Evolutionary conservation across 2,888 invertebrate genomes (phyloP), one percentile per base, ranked within the genome.

Genomic region (Drosophila pullipes): DNA sequence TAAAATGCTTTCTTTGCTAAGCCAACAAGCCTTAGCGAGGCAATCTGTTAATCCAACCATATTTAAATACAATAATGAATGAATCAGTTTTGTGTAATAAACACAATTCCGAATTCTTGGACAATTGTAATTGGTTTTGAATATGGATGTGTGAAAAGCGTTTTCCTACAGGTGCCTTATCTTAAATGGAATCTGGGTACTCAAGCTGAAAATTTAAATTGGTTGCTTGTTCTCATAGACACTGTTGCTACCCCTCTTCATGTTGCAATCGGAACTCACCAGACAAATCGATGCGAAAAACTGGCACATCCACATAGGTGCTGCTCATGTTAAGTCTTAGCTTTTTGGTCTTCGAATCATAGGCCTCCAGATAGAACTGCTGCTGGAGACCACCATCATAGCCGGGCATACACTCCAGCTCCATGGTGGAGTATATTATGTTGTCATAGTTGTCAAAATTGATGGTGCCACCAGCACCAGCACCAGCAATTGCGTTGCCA

Each of bases 381-480:
- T 98, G 98, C 50, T 97, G 96, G 69, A 98, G 95, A 0, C 98
- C 98, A 2, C 98, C 98, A 91, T 98, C 97, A 93, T 97, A 97
- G 53, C 98, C 98, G 0, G 97, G 95, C 70, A 97, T 95, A 93
- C 98, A 98, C 87, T 97, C 97, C 70, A 98, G 96, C 90, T 97
- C 96, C 90, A 98, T 93, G 94, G 93, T 93, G 52, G 93, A 93
- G 83, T 93, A 93, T 69, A 93, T 91, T 57, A 93, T 92, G 82
- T 93, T 93, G 84, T 93, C 93, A 70, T 93, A 93, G 85, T 91
- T 93, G 74, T 93, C 93, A 54, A 93, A 91, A 79, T 93, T 93
- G 73, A 93, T 92, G 68, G 91, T 91, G 41, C 90, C 91, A 30
- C 92, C 91, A 28, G 83, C 89, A 22, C 76, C 80, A 31, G 61